phyloP scores from a whole-genome alignment of 2,888 invertebrate genomes.

The Reticulitermes lucifugus region DNA sequence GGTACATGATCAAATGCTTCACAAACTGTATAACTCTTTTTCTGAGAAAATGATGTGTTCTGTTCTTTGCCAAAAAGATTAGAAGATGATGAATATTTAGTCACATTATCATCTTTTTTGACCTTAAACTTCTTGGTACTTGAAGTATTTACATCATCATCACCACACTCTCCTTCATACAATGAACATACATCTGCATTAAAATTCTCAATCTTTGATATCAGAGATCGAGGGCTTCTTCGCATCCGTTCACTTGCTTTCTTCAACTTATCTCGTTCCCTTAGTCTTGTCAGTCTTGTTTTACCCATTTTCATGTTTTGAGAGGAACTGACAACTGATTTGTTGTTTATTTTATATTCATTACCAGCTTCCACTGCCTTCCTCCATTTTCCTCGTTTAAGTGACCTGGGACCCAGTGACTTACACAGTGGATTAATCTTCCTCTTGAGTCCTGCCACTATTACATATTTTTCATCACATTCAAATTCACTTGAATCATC shows the following conservation, averaged over 20 bases:
- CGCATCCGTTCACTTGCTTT: constrained; percentile 10
- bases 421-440: too few relatives aligned
- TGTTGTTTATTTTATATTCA: neutral
- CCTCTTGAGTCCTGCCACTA: neutral
- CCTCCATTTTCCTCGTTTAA: neutral
- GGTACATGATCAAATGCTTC: too few relatives aligned
- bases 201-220: neutral
- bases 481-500: neutral
- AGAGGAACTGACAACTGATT: neutral
- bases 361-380: neutral
- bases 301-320: neutral
- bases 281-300: neutral
- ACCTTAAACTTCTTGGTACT: too few relatives aligned
- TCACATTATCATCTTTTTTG: too few relatives aligned
- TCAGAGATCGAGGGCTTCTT: neutral
- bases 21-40: too few relatives aligned
- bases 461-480: neutral
- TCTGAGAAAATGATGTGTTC: too few relatives aligned
- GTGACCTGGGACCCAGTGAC: neutral
- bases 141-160: too few relatives aligned
- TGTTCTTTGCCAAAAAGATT: too few relatives aligned
- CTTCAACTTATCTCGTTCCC: neutral
- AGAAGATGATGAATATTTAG: too few relatives aligned
- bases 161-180: too few relatives aligned
- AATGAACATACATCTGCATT: neutral